phyloP scores from a whole-genome alignment of 2,797 vertebrate species.

The Sebastes trivittatus region DNA sequence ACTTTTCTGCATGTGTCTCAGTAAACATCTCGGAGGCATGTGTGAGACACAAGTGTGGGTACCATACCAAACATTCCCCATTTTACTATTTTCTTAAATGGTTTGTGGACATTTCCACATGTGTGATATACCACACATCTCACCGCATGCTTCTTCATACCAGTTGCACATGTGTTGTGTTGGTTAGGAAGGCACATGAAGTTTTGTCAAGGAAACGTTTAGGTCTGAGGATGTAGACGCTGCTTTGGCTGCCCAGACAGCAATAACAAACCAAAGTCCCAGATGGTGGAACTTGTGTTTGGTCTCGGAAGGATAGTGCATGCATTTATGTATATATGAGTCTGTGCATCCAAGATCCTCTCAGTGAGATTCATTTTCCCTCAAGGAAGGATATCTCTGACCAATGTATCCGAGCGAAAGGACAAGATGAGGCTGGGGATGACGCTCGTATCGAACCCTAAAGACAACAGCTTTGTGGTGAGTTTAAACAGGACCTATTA shows the following conservation, averaged over 20 bases:
- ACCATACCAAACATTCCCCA: conserved; percentile 66
- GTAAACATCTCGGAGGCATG: conserved; percentile 38
- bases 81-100: conserved; percentile 54
- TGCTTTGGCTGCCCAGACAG: conserved; percentile 53
- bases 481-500: neutral
- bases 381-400: conserved; percentile 95
- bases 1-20: conserved; percentile 6
- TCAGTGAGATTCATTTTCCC: conserved; percentile 64
- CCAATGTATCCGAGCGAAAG: conserved; percentile 96
- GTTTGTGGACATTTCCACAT: conserved; percentile 73
- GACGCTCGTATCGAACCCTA: conserved; percentile 92
- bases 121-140: conserved; percentile 62
- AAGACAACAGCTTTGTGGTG: conserved; percentile 98
- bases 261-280: conserved; percentile 63
- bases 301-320: conserved; percentile 20
- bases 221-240: conserved; percentile 52
- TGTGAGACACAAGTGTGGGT: conserved; percentile 51
- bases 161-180: conserved; percentile 54
- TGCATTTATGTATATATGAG: conserved; percentile 18
- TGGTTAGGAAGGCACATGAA: conserved; percentile 41
- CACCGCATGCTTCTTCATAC: conserved; percentile 49
- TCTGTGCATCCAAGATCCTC: conserved; percentile 32
- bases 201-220: conserved; percentile 50
- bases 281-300: conserved; percentile 57
- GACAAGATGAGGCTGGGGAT: conserved; percentile 99